Base-by-base conservation (phyloP, 2,888 invertebrate genomes). In the Alitta virens region DNA sequence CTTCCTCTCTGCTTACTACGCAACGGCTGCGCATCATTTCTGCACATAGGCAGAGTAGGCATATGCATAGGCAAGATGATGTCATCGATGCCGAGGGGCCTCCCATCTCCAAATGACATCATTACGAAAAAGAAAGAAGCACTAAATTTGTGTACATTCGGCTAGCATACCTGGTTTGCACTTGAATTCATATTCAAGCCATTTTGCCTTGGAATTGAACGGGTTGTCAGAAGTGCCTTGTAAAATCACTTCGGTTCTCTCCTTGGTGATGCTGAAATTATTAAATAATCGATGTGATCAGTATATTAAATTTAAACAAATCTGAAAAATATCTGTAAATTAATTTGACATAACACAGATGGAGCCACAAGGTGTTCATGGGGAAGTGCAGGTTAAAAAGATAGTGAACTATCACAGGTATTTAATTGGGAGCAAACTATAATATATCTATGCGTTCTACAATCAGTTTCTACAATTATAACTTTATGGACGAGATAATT, bases 161-260 rank as follows among this genome's bases (percentile, higher is more conserved):
- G n/a, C n/a, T n/a, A n/a, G n/a, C n/a, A n/a, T 26, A 23, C 83
- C 83, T n/a, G 83, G 83, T 71, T 83, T 83, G 70, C 83, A 83
- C 61, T 82, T 81, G 70, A 83, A 83, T 64, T 83, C 79, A 67
- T 83, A 83, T 63, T 83, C 83, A 56, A 72, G 57, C 83, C 83
- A 83, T 33, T 69, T 66, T 2, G 80, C 72, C 14, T 63, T 58
- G 0, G 74, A 67, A 58, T 70, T 68, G 27, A 57, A 27, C 1
- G 82, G 79, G 49, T 79, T 69, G 26, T 60, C 40, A 63, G 72
- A 70, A 0, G 83, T 82, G 12, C 83, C 83, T 67, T 82, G 75
- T 57, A 82, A 72, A 25, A 83, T 78, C 1, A 83, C 78, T 68
- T 83, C 83, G 21, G 79, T 79, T 42, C 83, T 72, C 63, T 77